phyloP scores from a whole-genome alignment of 2,797 vertebrate genomes.

The Lepus townsendii region DNA sequence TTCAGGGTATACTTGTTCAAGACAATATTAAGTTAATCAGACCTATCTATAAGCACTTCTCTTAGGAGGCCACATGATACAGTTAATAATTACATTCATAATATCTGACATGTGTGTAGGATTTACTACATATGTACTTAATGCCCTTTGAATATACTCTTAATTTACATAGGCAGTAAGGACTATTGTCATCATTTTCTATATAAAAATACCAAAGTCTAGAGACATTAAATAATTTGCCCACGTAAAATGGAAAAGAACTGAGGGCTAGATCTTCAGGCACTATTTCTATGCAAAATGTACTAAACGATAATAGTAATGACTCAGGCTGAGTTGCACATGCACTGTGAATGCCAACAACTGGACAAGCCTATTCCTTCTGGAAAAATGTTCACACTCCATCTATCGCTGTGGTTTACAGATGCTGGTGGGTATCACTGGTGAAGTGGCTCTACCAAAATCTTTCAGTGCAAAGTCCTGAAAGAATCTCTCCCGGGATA shows the following conservation, averaged over 20 bases:
- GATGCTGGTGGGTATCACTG: neutral
- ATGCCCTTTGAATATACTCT: neutral
- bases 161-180: conserved; percentile 17
- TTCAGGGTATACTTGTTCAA: neutral
- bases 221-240: conserved; percentile 41
- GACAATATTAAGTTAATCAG: neutral
- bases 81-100: conserved; percentile 16
- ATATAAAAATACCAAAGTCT: conserved; percentile 10
- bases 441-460: neutral
- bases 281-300: conserved; percentile 4
- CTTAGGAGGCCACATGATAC: neutral
- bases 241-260: neutral
- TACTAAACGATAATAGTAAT: neutral
- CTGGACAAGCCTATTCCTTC: neutral
- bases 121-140: neutral
- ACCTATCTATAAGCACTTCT: neutral
- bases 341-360: neutral
- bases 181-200: neutral
- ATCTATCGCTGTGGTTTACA: neutral
- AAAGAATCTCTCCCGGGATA: neutral
- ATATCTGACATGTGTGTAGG: neutral
- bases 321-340: neutral
- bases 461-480: neutral
- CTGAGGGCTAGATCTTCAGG: neutral
- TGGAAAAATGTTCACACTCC: neutral